Percentiles rank a stretch among this genome's conserved stretches.
These are phyloP conservation scores for Bombus terrestris DNA, from an alignment of 1,140 invertebrate species.

Conservation along the genomic window DNA sequence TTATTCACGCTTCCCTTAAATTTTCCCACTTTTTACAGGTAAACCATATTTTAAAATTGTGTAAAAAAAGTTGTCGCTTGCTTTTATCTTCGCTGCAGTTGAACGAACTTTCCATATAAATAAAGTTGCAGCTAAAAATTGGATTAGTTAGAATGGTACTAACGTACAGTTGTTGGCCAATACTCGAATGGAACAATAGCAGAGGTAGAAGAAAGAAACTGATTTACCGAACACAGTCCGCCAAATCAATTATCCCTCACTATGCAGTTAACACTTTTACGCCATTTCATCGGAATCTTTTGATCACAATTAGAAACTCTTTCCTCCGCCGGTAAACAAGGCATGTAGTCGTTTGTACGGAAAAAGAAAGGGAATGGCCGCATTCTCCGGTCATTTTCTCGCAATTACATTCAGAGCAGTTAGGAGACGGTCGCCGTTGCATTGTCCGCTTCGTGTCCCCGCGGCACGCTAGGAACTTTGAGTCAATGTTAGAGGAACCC, in stretches of 20 bases:
- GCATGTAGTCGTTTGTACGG: too few species aligned
- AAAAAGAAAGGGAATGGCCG: background rate
- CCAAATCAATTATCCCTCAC: background rate
- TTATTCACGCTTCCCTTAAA: background rate
- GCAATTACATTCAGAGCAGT: conserved; percentile 58
- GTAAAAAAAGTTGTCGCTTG: background rate
- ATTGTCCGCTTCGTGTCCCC: conserved; percentile 49
- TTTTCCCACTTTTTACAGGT: background rate
- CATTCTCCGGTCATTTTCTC: conserved; percentile 48
- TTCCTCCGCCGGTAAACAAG: background rate
- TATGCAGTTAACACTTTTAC: too few species aligned
- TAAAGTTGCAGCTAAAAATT: background rate
- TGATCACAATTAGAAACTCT: conserved; percentile 1
- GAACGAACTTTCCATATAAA: background rate
- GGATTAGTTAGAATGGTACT: background rate
- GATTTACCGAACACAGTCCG: too few species aligned
- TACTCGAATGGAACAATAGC: background rate
- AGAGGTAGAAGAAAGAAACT: background rate
- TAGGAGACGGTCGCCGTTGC: conserved; percentile 33
- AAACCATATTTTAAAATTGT: background rate
- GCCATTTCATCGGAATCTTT: background rate
- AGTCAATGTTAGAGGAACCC: conserved; percentile 58
- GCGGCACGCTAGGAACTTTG: conserved; percentile 34
- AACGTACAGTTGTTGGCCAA: background rate
- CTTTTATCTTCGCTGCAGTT: background rate